These are phyloP conservation scores for Buathra laborator DNA, from an alignment of 2,888 invertebrate genomes.

Conservation along the genomic window DNA sequence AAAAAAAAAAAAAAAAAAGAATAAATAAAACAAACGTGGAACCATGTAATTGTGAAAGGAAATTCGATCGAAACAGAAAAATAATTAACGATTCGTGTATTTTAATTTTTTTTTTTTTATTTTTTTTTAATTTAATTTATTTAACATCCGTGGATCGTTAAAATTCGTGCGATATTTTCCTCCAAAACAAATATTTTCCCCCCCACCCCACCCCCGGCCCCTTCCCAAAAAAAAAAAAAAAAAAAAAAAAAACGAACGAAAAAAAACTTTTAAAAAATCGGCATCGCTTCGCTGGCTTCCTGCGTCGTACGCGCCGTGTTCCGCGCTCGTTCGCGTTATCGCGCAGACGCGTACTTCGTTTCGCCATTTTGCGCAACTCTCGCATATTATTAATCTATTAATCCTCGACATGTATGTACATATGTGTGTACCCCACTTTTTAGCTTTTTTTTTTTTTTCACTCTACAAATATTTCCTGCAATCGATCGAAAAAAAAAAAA, in stretches of 20 bases:
- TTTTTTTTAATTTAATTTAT: neutral
- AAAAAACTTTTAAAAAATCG: conserved; percentile 66
- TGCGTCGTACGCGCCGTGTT: conserved; percentile 80
- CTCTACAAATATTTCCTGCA: conserved; percentile 21
- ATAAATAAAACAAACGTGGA: conserved; percentile 34
- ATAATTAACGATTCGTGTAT: conserved; percentile 68
- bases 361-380: conserved; percentile 37
- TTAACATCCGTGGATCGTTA: neutral
- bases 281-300: conserved; percentile 82
- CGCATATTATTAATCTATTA: neutral
- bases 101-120: conserved; percentile 3
- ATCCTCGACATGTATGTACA: conserved; percentile 2
- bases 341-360: conserved; percentile 75
- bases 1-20: conserved; percentile 32
- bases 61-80: conserved; percentile 54
- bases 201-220: conserved; percentile 28
- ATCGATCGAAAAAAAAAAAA: neutral
- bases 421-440: conserved; percentile 9
- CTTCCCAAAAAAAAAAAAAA: conserved; percentile 18
- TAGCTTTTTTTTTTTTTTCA: conserved; percentile 26
- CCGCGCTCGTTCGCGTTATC: conserved; percentile 79
- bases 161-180: conserved; percentile 11
- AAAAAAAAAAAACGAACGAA: conserved; percentile 16
- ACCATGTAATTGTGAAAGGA: conserved; percentile 60
- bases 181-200: conserved; percentile 31